A percentile compares a stretch with the other conserved stretches of the same genome.
These are phyloP conservation scores for Pangasius mekongensis DNA, from an alignment of 2,797 vertebrate species.

Conservation along the genomic window DNA sequence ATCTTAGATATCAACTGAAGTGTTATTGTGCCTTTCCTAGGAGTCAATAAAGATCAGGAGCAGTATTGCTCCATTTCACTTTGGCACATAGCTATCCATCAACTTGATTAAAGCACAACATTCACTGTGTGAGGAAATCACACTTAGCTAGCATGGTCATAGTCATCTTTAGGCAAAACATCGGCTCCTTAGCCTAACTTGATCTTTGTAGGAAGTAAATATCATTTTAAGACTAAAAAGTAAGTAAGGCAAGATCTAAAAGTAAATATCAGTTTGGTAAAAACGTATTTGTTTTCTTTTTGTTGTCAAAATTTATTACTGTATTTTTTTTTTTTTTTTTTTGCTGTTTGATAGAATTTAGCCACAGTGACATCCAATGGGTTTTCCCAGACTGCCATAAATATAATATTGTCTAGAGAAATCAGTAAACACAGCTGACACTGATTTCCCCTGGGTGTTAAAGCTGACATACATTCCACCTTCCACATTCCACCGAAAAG, in stretches of 20 bases:
- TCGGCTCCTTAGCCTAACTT: not conserved
- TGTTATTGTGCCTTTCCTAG: not conserved
- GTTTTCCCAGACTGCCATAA: not conserved
- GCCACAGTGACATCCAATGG: not conserved
- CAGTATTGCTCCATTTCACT: not conserved
- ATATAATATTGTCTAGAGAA: not conserved
- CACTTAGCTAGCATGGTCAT: not conserved
- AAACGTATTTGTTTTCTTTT: not conserved
- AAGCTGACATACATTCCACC: constrained; percentile 37
- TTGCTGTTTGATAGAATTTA: not conserved
- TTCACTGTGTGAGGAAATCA: not conserved
- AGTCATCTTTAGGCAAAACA: not conserved
- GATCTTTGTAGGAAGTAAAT: not conserved
- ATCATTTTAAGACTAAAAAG: too few relatives aligned
- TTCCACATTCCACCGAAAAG: constrained; percentile 10
- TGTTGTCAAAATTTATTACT: not conserved
- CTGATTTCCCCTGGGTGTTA: constrained; percentile 7
- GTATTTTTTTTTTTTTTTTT: too few relatives aligned
- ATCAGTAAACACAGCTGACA: constrained; percentile 25
- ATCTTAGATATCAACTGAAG: not conserved
- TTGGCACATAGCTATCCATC: not conserved
- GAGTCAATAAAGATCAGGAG: not conserved
- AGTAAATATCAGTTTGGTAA: not conserved
- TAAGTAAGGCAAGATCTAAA: not conserved
- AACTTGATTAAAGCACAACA: not conserved